Base-by-base conservation (phyloP, 2,888 invertebrate species). In the Rotaria magnacalcarata region DNA sequence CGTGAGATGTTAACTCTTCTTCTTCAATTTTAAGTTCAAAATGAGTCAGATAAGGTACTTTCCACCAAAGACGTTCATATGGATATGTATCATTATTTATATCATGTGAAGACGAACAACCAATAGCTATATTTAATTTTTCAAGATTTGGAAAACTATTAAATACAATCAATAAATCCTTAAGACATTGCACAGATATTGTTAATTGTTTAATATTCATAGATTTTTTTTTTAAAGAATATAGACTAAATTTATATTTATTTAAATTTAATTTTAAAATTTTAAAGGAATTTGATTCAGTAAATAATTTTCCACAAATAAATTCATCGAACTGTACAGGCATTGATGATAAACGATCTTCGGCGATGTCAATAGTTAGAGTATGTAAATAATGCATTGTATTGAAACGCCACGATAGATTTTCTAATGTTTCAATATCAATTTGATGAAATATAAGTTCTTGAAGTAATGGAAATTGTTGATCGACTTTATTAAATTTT, bases 391-490 rank as follows among this genome's bases (percentile, higher is more conserved):
- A 67, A 67, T 67, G 6, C 67, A 67, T 67, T 27, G 67, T 67
- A 67, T 67, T 67, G 34, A 67, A 67, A 27, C 67, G 67, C 67
- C 67, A 67, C 6, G 67, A 27, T 34, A 67, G 14, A 67, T 67
- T 41, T 34, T 67, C 67, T 14, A 67, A 67, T 67, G 67, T 67
- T 67, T 67, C 67, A 34, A 67, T 67, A 67, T 67, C 67, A 19
- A 67, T 67, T 19, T 67, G 67, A 34, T 34, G 34, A 34, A 67
- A 67, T 14, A 34, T 6, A 19, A 67, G 27, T 67, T 67, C 16
- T 34, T 34, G 67, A 41, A 67, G 34, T 19, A 6, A 27, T 27
- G 67, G 67, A 67, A 67, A 67, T 67, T 67, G 67, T 34, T 34
- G 67, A 67, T 67, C 67, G 10, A 67, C 34, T 34, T 34, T 27